These are phyloP conservation scores for Acrobasis consociella DNA, from an alignment of 2,888 invertebrate species.

Conservation along the genomic window DNA sequence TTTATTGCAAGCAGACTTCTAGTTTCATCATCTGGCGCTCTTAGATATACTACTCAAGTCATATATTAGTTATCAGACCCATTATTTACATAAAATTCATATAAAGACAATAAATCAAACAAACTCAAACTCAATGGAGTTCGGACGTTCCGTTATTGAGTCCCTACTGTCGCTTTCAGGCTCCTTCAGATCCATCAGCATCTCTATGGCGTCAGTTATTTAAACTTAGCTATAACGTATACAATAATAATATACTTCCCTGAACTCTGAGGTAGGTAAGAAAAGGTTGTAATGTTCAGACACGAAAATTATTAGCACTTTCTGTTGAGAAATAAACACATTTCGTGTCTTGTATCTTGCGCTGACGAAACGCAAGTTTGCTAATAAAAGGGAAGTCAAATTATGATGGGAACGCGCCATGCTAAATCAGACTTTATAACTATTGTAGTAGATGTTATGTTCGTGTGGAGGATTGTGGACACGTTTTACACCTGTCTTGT, in stretches of 20 bases:
- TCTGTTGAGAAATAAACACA: slow-evolving; percentile 45
- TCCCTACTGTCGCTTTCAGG: no score
- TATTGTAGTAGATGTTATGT: slow-evolving; percentile 43
- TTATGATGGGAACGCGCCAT: slow-evolving; percentile 40
- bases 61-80: no score
- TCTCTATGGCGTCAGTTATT: no score
- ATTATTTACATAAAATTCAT: no score
- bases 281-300: slow-evolving; percentile 9
- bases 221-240: no score
- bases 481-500: slow-evolving; percentile 66
- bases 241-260: neutral
- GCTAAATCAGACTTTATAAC: slow-evolving; percentile 50
- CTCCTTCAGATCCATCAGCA: neutral
- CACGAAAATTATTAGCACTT: slow-evolving; percentile 41
- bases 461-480: slow-evolving; percentile 39
- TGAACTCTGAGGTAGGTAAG: slow-evolving; percentile 1
- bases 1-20: no score
- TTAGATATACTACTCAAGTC: no score
- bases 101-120: no score
- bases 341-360: slow-evolving; percentile 37
- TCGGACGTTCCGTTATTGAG: no score
- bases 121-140: no score
- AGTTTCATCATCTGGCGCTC: no score
- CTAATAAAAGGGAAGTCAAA: slow-evolving; percentile 60
- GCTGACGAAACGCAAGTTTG: slow-evolving; percentile 64